phyloP scores from a whole-genome alignment of 2,888 invertebrate species.

The Bellardia pandia region DNA sequence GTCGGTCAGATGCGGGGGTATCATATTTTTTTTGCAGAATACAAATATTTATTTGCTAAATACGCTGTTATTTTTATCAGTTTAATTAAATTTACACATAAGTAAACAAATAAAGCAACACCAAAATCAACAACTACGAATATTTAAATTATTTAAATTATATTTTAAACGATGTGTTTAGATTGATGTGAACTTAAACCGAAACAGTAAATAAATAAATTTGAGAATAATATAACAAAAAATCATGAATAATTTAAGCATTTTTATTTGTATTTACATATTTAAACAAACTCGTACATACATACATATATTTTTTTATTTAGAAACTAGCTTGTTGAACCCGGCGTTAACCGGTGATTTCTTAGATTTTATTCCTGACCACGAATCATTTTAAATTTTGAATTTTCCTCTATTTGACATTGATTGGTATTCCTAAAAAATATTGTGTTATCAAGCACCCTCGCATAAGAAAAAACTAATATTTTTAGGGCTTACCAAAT shows the following conservation, averaged over 20 bases:
- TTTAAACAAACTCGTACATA: background rate
- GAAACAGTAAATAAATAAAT: constrained; percentile 16
- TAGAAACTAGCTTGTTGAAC: too few species aligned
- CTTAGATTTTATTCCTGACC: too few species aligned
- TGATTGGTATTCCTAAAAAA: too few species aligned
- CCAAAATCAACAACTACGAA: constrained; percentile 1
- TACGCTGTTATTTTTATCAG: constrained; percentile 57
- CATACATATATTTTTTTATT: background rate
- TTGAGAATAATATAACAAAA: background rate
- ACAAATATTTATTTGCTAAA: constrained; percentile 27
- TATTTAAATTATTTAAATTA: constrained; percentile 16
- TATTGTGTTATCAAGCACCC: too few species aligned
- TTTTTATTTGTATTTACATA: background rate
- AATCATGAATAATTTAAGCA: background rate
- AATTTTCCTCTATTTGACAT: too few species aligned
- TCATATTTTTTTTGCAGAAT: background rate
- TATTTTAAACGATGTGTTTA: constrained; percentile 2
- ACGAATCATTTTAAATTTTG: too few species aligned
- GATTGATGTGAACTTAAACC: constrained; percentile 16
- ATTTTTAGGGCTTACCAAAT: too few species aligned
- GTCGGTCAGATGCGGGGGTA: background rate
- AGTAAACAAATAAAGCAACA: constrained; percentile 58
- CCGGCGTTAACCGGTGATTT: too few species aligned
- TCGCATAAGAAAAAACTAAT: too few species aligned
- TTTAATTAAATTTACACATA: constrained; percentile 72